phyloP scores from a whole-genome alignment of 2,797 vertebrate species.

The Acipenser oxyrinchus region DNA sequence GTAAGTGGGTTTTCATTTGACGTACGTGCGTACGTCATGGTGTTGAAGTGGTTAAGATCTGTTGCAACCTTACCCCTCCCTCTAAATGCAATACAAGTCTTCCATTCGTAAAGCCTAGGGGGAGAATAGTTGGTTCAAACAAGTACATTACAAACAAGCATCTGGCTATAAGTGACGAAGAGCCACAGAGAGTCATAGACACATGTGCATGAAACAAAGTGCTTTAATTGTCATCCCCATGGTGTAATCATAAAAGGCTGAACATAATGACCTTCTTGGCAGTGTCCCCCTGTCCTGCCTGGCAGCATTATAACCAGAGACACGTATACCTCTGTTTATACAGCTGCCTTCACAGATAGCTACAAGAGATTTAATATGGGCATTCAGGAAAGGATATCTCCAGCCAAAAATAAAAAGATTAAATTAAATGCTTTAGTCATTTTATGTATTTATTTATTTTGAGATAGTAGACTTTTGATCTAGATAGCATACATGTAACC shows the following conservation, averaged over 20 bases:
- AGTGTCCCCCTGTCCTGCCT: constrained; percentile 3
- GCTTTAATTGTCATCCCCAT: constrained; percentile 1
- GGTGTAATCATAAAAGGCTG: constrained; percentile 3
- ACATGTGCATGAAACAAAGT: background rate
- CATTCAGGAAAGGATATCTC: no score
- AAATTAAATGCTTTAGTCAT: no score
- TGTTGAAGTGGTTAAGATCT: no score
- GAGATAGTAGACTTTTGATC: no score
- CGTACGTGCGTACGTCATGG: no score
- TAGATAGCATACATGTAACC: no score
- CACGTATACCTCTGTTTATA: background rate
- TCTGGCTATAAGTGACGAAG: background rate
- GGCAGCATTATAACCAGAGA: constrained; percentile 1
- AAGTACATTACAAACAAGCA: background rate
- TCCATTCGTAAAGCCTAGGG: no score
- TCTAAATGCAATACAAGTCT: no score
- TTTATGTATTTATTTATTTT: no score
- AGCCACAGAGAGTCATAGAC: background rate
- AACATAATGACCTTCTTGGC: constrained; percentile 11
- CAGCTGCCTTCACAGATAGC: background rate
- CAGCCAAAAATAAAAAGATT: no score
- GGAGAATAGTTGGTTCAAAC: background rate
- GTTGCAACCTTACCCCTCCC: no score
- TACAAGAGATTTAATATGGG: background rate
- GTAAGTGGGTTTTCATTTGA: no score